These are phyloP conservation scores for Euspilapteryx auroguttella DNA, from an alignment of 2,888 invertebrate genomes.

Conservation along the genomic window DNA sequence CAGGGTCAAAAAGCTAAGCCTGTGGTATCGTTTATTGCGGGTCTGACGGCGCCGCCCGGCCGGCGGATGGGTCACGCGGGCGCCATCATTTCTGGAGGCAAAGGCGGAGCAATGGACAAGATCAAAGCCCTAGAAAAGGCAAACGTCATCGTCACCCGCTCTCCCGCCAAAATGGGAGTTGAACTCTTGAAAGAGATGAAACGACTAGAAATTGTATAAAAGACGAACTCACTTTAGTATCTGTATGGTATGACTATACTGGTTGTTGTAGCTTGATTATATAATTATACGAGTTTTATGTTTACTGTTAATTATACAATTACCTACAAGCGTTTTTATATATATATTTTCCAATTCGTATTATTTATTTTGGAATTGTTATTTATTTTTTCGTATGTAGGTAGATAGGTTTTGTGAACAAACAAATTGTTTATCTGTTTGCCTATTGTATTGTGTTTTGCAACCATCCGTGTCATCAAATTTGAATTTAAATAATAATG, in stretches of 20 bases:
- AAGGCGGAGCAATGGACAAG: slow-evolving; percentile 97
- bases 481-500: no score
- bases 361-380: slow-evolving; percentile 35
- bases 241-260: no score
- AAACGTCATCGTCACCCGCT: slow-evolving; percentile 91
- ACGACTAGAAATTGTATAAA: slow-evolving; percentile 67
- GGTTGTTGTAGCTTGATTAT: no score
- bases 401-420: no score
- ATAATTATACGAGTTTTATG: slow-evolving; percentile 15
- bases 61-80: slow-evolving; percentile 99
- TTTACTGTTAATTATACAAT: no score
- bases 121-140: slow-evolving; percentile 93
- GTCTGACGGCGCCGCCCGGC: slow-evolving; percentile 96
- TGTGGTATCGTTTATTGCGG: slow-evolving; percentile 98
- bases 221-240: no score
- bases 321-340: no score
- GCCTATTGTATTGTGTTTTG: no score
- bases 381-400: slow-evolving; percentile 15
- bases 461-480: no score
- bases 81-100: slow-evolving; percentile 98
- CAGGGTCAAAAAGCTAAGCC: slow-evolving; percentile 91
- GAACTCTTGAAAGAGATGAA: slow-evolving; percentile 90
- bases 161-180: slow-evolving; percentile 94
- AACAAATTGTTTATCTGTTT: no score
- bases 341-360: no score